Base-by-base conservation (phyloP, 2,113 vertebrate genomes). In the Dasypus novemcinctus region DNA sequence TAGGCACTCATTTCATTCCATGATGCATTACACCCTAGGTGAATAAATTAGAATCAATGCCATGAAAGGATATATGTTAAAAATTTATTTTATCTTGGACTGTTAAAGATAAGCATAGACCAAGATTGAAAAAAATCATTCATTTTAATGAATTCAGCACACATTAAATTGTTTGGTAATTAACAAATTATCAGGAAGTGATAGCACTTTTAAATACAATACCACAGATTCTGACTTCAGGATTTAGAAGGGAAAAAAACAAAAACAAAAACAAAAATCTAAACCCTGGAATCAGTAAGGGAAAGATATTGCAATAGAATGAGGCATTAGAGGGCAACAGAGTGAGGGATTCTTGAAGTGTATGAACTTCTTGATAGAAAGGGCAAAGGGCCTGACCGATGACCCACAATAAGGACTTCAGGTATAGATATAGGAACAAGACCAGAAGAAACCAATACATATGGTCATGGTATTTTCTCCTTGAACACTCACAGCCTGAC, bases 81-180 rank as follows among this genome's bases (percentile, higher is more conserved):
- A 57, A 57, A 5, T 21, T 57, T 57, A 57, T 57, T 57, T 57
- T 57, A 57, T 57, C 54, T 57, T 57, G 54, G 54, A 57, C 18
- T 57, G 54, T 57, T 69, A 69, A 61, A 87, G 71, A 88, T 64
- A 83, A 80, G 11, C 46, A 80, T 43, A 86, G 71, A 52, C 27
- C 7, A 5, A 46, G n/a, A 90, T 43, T 74, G 1, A 3, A 38
- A 91, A 79, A 93, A 43, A 52, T 29, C n/a, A 57, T 54, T 79
- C 17, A 36, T 64, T 75, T 54, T 61, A 41, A 96, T 63, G 7
- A 64, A 69, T 57, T 75, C 13, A 61, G 25, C 27, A 91, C 69
- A 46, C 15, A 86, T 81, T 49, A 80, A 90, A 49, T 93, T 93
- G 33, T 49, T 90, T 84, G 31, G 36, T 59, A 66, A 90, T 69